These are phyloP conservation scores for Campoplex nolae DNA, from an alignment of 2,888 invertebrate species.

Conservation along the genomic window DNA sequence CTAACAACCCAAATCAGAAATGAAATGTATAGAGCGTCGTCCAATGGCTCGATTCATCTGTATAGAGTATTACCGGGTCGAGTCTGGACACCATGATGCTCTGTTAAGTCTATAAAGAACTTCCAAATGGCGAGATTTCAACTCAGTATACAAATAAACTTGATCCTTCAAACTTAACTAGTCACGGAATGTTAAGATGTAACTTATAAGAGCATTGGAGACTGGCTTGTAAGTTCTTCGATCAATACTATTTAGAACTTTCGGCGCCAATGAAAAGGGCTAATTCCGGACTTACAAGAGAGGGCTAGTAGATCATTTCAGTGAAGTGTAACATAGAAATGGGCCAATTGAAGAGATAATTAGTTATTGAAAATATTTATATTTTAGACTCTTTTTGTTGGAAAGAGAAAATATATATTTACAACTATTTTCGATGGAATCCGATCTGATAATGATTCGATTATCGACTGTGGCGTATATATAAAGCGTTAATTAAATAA, in stretches of 20 bases:
- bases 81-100: neutral
- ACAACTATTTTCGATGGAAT: neutral
- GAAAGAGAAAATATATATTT: neutral
- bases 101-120: neutral
- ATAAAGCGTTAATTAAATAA: neutral
- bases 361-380: neutral
- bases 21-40: neutral
- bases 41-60: neutral
- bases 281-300: neutral
- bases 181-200: neutral
- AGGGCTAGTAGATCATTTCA: neutral
- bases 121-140: neutral
- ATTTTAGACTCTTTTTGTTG: neutral
- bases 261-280: neutral
- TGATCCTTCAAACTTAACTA: neutral
- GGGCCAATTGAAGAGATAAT: neutral
- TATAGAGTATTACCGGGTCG: neutral
- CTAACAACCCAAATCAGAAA: too few relatives aligned
- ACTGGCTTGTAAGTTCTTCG: neutral
- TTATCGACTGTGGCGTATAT: neutral
- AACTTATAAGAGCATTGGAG: neutral
- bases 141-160: neutral
- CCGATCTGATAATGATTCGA: neutral
- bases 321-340: neutral
- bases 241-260: neutral